phyloP scores from a whole-genome alignment of 2,888 invertebrate genomes.

The Imbricaverruca yamaguchii region DNA sequence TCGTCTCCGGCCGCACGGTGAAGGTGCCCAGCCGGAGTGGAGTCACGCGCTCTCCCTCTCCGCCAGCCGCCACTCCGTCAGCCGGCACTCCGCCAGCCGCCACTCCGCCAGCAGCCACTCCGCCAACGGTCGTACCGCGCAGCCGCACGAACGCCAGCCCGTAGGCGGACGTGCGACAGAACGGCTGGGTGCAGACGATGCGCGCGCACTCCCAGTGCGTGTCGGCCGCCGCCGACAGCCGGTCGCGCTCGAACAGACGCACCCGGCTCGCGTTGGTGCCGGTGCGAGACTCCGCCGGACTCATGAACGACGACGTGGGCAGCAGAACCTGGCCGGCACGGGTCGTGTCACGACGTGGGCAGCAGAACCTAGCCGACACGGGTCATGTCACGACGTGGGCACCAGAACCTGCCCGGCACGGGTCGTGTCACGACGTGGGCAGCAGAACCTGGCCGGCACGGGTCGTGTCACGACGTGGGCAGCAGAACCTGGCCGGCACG shows the following conservation, averaged over 20 bases:
- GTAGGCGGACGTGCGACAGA: constrained; percentile 67
- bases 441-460: too few relatives aligned
- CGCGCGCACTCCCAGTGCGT: constrained; percentile 78
- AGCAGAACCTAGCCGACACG: too few relatives aligned
- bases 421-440: too few relatives aligned
- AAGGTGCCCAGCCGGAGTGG: background rate
- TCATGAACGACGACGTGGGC: constrained; percentile 70
- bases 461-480: too few relatives aligned
- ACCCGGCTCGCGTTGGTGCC: constrained; percentile 59
- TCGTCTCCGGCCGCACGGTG: background rate
- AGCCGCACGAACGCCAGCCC: constrained; percentile 74
- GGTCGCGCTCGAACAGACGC: constrained; percentile 58
- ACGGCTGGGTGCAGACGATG: constrained; percentile 77
- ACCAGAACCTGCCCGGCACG: too few relatives aligned
- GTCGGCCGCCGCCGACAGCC: constrained; percentile 50
- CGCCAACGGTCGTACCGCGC: constrained; percentile 39
- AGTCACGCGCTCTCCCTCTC: background rate
- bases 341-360: background rate
- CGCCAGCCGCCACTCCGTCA: background rate
- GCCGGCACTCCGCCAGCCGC: too few relatives aligned
- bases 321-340: constrained; percentile 54
- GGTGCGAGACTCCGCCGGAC: constrained; percentile 63
- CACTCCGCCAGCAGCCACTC: background rate
- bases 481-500: too few relatives aligned
- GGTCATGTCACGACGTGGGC: too few relatives aligned